Percentiles rank a stretch among this genome's conserved stretches.
Conservation (phyloP, 1,140 invertebrate genomes). For the Conopomorpha cramerella region DNA sequence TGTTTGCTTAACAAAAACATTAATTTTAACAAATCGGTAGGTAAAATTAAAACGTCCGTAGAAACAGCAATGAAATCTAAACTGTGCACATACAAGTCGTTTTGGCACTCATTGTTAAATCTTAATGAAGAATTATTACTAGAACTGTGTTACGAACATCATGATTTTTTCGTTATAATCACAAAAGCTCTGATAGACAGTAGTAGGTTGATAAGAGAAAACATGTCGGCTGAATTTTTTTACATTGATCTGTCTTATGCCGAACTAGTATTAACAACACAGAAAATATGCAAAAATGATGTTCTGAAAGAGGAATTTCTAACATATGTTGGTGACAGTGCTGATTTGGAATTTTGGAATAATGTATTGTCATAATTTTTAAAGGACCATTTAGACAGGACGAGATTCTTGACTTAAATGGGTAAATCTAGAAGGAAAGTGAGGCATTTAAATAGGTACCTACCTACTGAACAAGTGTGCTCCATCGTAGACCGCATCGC, state of each 20-base stretch:
- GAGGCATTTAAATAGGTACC: too few relatives aligned
- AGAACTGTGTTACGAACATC: conserved; percentile 43
- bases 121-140: conserved; percentile 40
- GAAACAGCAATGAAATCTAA: conserved; percentile 45
- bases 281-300: conserved; percentile 25
- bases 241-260: conserved; percentile 56
- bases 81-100: conserved; percentile 21
- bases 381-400: background rate
- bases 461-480: too few relatives aligned
- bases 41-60: conserved; percentile 49
- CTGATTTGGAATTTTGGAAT: conserved; percentile 25
- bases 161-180: conserved; percentile 51
- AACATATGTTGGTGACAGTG: conserved; percentile 10
- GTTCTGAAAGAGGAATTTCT: conserved; percentile 27
- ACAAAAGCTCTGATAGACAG: conserved; percentile 62
- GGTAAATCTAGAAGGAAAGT: background rate
- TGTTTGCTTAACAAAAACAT: conserved; percentile 23
- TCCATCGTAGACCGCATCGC: too few relatives aligned
- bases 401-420: background rate
- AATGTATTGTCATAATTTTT: conserved; percentile 13
- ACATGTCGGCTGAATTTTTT: conserved; percentile 43
- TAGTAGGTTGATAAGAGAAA: conserved; percentile 29
- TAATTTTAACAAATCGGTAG: conserved; percentile 30
- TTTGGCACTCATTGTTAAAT: conserved; percentile 52
- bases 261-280: conserved; percentile 48